Conservation (phyloP, 2,797 vertebrate genomes). For the Astyanax mexicanus region DNA sequence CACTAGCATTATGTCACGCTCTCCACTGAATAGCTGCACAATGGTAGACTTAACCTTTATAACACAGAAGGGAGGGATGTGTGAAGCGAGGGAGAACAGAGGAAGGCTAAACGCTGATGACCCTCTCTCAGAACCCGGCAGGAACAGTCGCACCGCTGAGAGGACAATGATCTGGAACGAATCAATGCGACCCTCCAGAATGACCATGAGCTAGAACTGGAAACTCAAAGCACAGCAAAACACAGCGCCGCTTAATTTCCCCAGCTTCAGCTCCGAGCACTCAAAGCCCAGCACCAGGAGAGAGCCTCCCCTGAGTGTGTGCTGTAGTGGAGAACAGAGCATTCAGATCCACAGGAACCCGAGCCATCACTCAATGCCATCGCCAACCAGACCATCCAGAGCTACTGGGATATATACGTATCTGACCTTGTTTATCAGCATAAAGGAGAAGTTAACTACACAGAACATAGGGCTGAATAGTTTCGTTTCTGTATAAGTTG, state of each 20-base stretch:
- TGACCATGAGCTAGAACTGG: background rate
- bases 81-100: slow-evolving; percentile 5
- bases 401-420: background rate
- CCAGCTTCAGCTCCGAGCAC: background rate
- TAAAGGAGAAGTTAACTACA: background rate
- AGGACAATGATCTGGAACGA: background rate
- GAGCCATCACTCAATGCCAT: slow-evolving; percentile 5
- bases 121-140: background rate
- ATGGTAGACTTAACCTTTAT: slow-evolving; percentile 34
- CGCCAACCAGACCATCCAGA: background rate
- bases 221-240: background rate
- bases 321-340: background rate
- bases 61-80: slow-evolving; percentile 13
- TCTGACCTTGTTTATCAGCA: background rate
- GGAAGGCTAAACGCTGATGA: slow-evolving; percentile 3
- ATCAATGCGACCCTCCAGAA: slow-evolving; percentile 16
- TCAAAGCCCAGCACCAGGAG: background rate
- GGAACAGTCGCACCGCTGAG: background rate
- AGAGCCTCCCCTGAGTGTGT: background rate
- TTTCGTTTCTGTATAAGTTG: too few relatives aligned
- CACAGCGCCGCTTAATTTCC: background rate
- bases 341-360: background rate
- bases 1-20: slow-evolving; percentile 9
- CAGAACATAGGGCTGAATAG: too few relatives aligned
- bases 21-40: slow-evolving; percentile 13